Percentiles rank a stretch among this genome's conserved stretches.
Conservation (phyloP, 2,113 vertebrate species). For the Gobiocypris rarus region DNA sequence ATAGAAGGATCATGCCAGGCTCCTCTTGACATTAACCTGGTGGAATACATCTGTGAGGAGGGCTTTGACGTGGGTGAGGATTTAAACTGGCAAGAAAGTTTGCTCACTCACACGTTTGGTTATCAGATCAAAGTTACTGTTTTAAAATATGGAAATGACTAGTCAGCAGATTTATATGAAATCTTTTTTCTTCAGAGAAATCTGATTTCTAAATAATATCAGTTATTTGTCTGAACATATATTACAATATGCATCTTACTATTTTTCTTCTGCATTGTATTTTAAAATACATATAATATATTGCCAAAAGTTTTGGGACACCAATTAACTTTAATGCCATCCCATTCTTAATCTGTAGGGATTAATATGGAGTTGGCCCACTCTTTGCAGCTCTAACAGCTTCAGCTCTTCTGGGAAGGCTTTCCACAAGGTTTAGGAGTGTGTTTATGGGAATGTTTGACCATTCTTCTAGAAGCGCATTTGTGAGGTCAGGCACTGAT, state of each 20-base stretch:
- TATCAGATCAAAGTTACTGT: background rate
- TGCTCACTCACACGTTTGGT: background rate
- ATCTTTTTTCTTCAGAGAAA: background rate
- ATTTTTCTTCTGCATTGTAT: background rate
- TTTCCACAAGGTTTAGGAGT: too few relatives aligned
- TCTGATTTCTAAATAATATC: background rate
- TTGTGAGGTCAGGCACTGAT: too few relatives aligned
- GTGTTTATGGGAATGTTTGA: too few relatives aligned
- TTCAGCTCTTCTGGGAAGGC: too few relatives aligned
- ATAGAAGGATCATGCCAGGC: constrained; percentile 81
- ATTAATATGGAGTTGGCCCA: too few relatives aligned
- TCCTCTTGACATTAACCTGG: constrained; percentile 77
- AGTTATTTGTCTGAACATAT: background rate
- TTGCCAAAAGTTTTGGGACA: too few relatives aligned
- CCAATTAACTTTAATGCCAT: too few relatives aligned
- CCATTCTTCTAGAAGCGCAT: too few relatives aligned
- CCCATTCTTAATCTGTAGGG: too few relatives aligned
- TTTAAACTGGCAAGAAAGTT: background rate
- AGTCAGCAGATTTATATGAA: background rate
- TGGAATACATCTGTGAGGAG: constrained; percentile 89
- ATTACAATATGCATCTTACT: background rate
- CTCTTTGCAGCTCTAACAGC: too few relatives aligned
- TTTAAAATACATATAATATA: background rate
- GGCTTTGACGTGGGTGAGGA: constrained; percentile 83
- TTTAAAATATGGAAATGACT: background rate